These are phyloP conservation scores for Lepilemur ruficaudatus DNA, from an alignment of 2,797 vertebrate genomes.

Conservation along the genomic window DNA sequence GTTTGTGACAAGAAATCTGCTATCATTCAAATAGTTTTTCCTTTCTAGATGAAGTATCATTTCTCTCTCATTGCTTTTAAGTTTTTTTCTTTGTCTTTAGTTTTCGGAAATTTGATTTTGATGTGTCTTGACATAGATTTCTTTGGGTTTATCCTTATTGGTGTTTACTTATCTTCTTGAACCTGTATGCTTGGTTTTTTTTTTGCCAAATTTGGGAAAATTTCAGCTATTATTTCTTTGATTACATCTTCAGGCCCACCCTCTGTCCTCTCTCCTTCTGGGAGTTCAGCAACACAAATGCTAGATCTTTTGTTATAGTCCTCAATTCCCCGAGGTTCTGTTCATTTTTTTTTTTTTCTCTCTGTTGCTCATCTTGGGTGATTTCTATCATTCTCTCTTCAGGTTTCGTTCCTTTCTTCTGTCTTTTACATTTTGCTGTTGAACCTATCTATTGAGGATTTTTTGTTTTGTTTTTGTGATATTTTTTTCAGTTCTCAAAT, in stretches of 20 bases:
- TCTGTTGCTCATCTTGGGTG: not conserved
- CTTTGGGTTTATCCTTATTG: not conserved
- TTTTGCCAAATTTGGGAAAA: not conserved
- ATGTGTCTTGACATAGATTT: not conserved
- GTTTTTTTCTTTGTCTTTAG: not conserved
- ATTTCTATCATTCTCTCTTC: not conserved
- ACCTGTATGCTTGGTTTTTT: not conserved
- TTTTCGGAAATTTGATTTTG: conserved; percentile 41
- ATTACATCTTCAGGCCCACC: not conserved
- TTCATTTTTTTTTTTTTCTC: not conserved
- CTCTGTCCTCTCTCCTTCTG: not conserved
- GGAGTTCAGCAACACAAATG: not conserved
- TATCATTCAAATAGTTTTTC: not conserved
- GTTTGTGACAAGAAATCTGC: not conserved
- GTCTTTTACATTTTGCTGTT: not conserved
- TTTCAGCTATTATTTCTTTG: not conserved
- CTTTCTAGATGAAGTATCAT: not conserved
- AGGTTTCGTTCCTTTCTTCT: not conserved
- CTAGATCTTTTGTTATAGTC: not conserved
- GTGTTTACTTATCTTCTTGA: not conserved
- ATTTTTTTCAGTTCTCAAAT: not conserved
- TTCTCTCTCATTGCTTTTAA: not conserved
- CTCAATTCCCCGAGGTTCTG: not conserved
- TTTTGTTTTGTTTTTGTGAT: not conserved
- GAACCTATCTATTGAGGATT: not conserved